Base-by-base conservation (phyloP, 2,797 vertebrate genomes). In the Halcyon smyrnensis region DNA sequence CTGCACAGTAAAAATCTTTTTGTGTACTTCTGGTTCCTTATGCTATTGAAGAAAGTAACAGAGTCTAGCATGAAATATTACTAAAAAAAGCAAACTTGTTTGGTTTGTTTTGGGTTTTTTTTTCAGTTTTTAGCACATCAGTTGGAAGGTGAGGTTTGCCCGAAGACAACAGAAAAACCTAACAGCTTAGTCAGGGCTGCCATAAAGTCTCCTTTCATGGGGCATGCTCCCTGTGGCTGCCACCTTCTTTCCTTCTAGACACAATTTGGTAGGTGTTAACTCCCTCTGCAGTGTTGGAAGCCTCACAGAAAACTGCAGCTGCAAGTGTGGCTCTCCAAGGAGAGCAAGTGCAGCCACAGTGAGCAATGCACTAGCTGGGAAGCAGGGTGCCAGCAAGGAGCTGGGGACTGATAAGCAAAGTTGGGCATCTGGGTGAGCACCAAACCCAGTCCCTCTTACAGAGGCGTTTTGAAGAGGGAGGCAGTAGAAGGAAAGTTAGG, bases 141-240 rank as follows among this genome's bases (percentile, higher is more conserved):
- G 46, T 2, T 69, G n/a, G 45, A 93, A 85, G 20, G 14, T 34
- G 5, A 83, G 8, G 4, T 54, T 80, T 86, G 8, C 30, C 10
- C 73, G 10, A 82, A 70, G 25, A 1, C 8, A 28, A 16, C 8
- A 24, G 28, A 77, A 54, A 74, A 65, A 23, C 10, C 4, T 28
- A 41, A 11, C 5, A 43, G 50, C 27, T 43, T 64, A 46, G 3
- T 60, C 76, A 30, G 11, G 30, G 23, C 36, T 56, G 30, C 39
- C 0, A 0, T 20, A 20, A 1, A 48, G 6, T 10, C 27, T 82
- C 32, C 15, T 32, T 83, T 87, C 2, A 3, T 25, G 4, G 2
- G 14, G 28, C 30, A 43, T 19, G 39, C 17, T 14, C n/a, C 28
- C 24, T 7, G 8, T 16, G 11, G 19, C 21, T 80, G 25, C 27